A percentile compares a stretch with the other conserved stretches of the same genome.
Conservation (phyloP, 2,888 invertebrate genomes). For the Strigamia crassipes region DNA sequence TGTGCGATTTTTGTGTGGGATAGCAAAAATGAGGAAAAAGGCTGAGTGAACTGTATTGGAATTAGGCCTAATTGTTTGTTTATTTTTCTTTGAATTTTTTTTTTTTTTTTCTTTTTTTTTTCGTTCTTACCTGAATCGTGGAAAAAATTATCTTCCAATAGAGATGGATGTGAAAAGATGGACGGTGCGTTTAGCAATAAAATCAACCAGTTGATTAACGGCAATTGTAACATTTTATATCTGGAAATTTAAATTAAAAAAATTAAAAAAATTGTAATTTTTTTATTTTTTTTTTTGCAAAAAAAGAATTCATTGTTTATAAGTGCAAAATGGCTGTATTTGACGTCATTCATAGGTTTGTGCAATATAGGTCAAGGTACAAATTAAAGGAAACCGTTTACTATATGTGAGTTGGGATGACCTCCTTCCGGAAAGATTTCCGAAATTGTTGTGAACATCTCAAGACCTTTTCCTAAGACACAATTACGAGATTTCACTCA, state of each 20-base stretch:
- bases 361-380: constrained; percentile 38
- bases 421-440: constrained; percentile 32
- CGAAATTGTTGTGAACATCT: background rate
- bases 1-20: background rate
- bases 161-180: background rate
- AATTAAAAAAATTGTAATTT: background rate
- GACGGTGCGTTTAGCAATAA: background rate
- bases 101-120: background rate
- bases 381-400: constrained; percentile 42
- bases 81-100: background rate
- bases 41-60: constrained; percentile 27
- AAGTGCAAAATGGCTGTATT: constrained; percentile 7
- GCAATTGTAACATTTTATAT: constrained; percentile 15
- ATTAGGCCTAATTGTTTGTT: background rate
- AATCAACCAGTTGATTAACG: background rate
- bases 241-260: background rate
- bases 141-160: background rate
- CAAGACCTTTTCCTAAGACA: background rate
- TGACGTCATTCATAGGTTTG: constrained; percentile 34
- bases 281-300: background rate
- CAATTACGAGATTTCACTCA: background rate
- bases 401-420: constrained; percentile 3
- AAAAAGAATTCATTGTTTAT: background rate
- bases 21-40: background rate
- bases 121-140: background rate